A percentile compares a stretch with the other conserved stretches of the same genome.
Evolutionary conservation across 1,140 invertebrate genomes (phyloP).

Genomic region (Atopsyche davidsoni): DNA sequence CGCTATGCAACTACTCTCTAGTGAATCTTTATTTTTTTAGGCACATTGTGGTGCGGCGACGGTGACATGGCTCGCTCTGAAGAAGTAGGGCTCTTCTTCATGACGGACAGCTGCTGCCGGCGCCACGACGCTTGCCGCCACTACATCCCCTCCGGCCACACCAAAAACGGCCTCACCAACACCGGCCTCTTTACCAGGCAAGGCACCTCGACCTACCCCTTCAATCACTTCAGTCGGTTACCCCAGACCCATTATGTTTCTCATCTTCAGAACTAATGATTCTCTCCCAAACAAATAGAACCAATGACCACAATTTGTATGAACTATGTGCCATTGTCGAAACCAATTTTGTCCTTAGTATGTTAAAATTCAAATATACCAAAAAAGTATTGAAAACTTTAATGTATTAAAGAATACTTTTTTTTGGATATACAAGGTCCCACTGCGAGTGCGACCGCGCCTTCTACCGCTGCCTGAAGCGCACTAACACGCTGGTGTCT

Average conservation of each 20-base stretch:
- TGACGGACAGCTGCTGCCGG: conserved; percentile 75
- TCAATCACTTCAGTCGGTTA: no score
- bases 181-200: conserved; percentile 50
- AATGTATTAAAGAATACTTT: no score
- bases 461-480: conserved; percentile 51
- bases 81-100: conserved; percentile 66
- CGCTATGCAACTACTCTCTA: background rate
- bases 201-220: no score
- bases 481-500: conserved; percentile 42
- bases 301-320: no score
- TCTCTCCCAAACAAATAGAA: no score
- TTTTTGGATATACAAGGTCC: no score
- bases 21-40: conserved; percentile 38
- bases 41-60: conserved; percentile 79
- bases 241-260: no score
- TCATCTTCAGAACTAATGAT: no score
- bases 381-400: no score
- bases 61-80: conserved; percentile 58
- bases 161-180: conserved; percentile 71
- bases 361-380: no score
- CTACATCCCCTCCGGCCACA: conserved; percentile 64
- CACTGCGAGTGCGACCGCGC: conserved; percentile 52
- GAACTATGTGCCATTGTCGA: no score
- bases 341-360: no score
- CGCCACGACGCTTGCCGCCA: conserved; percentile 70